Base-by-base conservation (phyloP, 2,888 invertebrate genomes). In the Drosophila nigritarsus region DNA sequence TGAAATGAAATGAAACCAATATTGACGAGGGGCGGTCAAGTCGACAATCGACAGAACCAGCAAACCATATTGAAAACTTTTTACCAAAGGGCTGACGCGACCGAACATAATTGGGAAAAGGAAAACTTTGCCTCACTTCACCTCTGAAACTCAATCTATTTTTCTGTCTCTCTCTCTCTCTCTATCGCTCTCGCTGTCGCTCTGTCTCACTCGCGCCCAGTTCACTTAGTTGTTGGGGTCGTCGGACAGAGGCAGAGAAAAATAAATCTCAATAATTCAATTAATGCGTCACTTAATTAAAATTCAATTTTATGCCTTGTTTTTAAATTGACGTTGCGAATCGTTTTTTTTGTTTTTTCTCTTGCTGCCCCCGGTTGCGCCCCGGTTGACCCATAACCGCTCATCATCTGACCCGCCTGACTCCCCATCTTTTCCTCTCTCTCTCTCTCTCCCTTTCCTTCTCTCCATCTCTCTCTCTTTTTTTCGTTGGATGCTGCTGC, bases 231-330 rank as follows among this genome's bases (percentile, higher is more conserved):
- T 36, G n/a, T 2, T 24, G 32, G 1, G 51, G 5, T 45, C 45
- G 45, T 45, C 27, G 30, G 45, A 40, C 51, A 20, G 75, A 20
- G 70, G 55, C 59, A 24, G 71, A 48, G 61, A 63, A 74, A 85
- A 75, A 82, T 84, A 87, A 85, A 85, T 85, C 87, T 77, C 75
- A 87, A 85, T 85, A 87, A 85, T 85, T 85, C 83, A 87, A 85
- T 85, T 83, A 87, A 87, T 87, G 87, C 83, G 79, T 83, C 83
- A 87, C 85, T 87, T 85, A 85, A 87, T 87, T 85, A 85, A 85
- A 85, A 85, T 81, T 83, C 85, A 81, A 85, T 85, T 83, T 87
- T 87, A 75, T 82, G 78, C 78, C 83, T 71, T 78, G 76, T 75
- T 77, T 83, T 85, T 87, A 78, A 84, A 85, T 85, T 85, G 85